These are phyloP conservation scores for Drosophila setifemur DNA, from an alignment of 1,140 invertebrate species.

Conservation along the genomic window DNA sequence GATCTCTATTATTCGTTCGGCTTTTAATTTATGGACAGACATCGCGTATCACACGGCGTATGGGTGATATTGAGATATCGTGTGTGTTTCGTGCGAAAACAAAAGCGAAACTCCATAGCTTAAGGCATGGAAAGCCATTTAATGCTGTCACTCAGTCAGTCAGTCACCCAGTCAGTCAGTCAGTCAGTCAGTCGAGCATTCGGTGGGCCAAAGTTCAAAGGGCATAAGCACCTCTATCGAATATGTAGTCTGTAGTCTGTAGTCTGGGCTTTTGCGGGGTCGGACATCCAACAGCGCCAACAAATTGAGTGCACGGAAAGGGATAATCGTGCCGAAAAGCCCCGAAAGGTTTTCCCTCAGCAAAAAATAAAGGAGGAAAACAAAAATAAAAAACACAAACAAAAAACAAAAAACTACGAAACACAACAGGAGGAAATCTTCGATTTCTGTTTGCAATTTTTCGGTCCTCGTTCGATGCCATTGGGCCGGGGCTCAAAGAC, in stretches of 20 bases:
- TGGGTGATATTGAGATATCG: constrained; percentile 19
- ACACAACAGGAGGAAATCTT: constrained; percentile 21
- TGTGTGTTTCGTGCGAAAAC: constrained; percentile 51
- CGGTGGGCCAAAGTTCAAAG: constrained; percentile 55
- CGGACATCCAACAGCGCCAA: constrained; percentile 41
- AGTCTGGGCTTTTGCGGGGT: background rate
- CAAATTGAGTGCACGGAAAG: constrained; percentile 71
- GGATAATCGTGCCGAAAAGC: constrained; percentile 70
- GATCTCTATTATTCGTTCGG: constrained; percentile 22
- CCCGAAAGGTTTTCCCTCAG: constrained; percentile 48
- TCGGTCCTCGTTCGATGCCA: constrained; percentile 3
- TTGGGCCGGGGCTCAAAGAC: constrained; percentile 19
- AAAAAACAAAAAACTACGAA: constrained; percentile 4
- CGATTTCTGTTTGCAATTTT: constrained; percentile 35
- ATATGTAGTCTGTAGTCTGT: background rate
- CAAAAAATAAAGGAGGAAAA: background rate
- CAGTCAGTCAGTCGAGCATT: constrained; percentile 18
- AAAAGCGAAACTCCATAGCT: constrained; percentile 41
- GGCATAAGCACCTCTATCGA: constrained; percentile 48
- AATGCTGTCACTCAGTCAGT: constrained; percentile 28
- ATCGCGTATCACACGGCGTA: constrained; percentile 48
- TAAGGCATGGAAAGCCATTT: constrained; percentile 61
- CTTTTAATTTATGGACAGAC: constrained; percentile 64
- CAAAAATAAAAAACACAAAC: constrained; percentile 5
- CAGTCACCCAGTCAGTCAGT: background rate